Evolutionary conservation across 2,797 vertebrate species (phyloP), one percentile per base, ranked within the genome.

Genomic region (Hafferia zeledoni): DNA sequence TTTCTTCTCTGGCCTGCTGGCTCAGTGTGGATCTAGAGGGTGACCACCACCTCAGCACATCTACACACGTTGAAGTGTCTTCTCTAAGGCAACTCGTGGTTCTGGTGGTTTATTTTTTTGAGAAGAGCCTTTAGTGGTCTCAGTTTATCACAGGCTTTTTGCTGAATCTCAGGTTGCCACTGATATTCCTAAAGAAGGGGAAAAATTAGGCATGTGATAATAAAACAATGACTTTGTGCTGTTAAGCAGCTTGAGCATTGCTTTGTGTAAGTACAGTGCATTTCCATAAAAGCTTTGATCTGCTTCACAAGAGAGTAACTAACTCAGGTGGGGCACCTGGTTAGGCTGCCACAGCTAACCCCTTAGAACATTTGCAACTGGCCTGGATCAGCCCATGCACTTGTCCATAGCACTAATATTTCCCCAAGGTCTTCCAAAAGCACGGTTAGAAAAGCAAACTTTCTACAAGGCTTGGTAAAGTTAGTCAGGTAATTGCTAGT

Each of bases 331-430:
- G 10, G 8, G 37, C 16, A 52, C 25, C 60, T 39, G 30, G 44
- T 35, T 31, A 52, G 44, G 33, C 28, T 44, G 78, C 30, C 52
- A 35, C 22, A 72, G 23, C 9, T 46, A 65, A 63, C 4, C 9
- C 10, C 24, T 64, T 14, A 50, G 35, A 79, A 31, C 19, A 17
- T 23, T 57, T 72, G 35, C 89, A 87, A 65, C 31, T 13, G 44
- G 39, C 5, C 15, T 79, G 35, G 15, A 9, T n/a, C 57, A 61
- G 25, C 10, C n/a, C 46, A 23, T 0, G 0, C 3, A 0, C 31
- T 59, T 63, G 10, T 31, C 17, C 0, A 0, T 19, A 59, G 41
- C 9, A 18, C 35, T 67, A 4, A 37, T 30, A 2, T 39, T 35
- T 85, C 35, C n/a, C 53, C 20, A 33, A 47, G 6, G 10, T 37